Conservation (phyloP, 2,888 invertebrate species). For the Buathra laborator region DNA sequence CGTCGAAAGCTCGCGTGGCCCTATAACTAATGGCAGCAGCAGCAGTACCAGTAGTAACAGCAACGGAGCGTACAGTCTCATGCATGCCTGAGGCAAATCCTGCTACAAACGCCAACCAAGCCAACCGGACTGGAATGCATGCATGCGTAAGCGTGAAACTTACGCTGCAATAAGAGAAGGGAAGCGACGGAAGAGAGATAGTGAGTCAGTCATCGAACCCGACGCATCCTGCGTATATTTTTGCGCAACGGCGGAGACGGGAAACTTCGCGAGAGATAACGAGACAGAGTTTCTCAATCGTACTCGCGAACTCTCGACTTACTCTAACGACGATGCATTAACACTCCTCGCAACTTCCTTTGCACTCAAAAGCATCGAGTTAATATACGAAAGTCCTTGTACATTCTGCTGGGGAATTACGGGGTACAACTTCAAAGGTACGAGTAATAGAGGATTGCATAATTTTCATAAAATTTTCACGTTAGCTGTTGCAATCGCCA, state of each 20-base stretch:
- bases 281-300: neutral
- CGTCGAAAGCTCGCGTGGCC: slow-evolving; percentile 54
- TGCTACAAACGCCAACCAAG: neutral
- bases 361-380: neutral
- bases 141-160: slow-evolving; percentile 38
- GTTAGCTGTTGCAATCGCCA: too few relatives aligned
- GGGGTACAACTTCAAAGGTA: too few relatives aligned
- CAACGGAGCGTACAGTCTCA: slow-evolving; percentile 14
- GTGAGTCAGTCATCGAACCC: slow-evolving; percentile 72
- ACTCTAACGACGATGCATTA: neutral
- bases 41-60: neutral
- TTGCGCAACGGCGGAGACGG: slow-evolving; percentile 22
- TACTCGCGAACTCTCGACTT: neutral
- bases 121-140: slow-evolving; percentile 21
- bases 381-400: neutral
- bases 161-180: neutral
- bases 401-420: too few relatives aligned
- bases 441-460: too few relatives aligned
- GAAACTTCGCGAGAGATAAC: slow-evolving; percentile 20
- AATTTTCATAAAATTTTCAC: too few relatives aligned
- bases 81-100: slow-evolving; percentile 33
- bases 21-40: slow-evolving; percentile 5
- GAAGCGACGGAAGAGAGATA: slow-evolving; percentile 3
- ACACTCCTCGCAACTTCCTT: neutral
- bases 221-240: slow-evolving; percentile 51